Percentiles rank a stretch among this genome's conserved stretches.
Conservation (phyloP, 2,888 invertebrate species). For the Apodemia mormo region DNA sequence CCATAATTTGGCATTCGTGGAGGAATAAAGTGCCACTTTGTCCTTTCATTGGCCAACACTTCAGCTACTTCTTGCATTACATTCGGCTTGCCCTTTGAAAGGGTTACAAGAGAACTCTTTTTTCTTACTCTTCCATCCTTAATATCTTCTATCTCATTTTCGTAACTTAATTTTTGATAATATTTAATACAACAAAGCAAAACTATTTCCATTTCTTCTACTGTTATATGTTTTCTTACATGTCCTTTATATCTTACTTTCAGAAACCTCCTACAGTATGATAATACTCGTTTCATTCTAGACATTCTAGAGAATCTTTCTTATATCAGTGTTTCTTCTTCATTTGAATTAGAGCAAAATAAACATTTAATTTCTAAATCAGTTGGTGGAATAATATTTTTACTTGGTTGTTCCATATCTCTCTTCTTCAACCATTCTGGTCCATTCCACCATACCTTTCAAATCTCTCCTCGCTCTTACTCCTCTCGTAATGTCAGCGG, state of each 20-base stretch:
- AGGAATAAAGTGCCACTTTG: not conserved
- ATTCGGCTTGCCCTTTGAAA: conserved; percentile 16
- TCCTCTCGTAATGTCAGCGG: conserved; percentile 32
- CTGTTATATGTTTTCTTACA: conserved; percentile 10
- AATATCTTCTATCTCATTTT: conserved; percentile 27
- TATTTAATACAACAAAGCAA: too few species aligned
- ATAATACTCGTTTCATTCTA: conserved; percentile 30
- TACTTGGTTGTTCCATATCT: not conserved
- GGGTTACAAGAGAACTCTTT: conserved; percentile 20
- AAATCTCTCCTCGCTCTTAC: conserved; percentile 19
- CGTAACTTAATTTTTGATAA: conserved; percentile 24
- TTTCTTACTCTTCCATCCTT: conserved; percentile 14
- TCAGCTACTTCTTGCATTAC: not conserved
- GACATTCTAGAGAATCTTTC: conserved; percentile 30
- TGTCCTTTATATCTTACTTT: conserved; percentile 16
- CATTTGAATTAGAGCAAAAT: not conserved
- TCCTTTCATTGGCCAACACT: not conserved
- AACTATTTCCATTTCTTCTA: conserved; percentile 8
- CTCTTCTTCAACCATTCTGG: conserved; percentile 25
- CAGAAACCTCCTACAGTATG: conserved; percentile 29
- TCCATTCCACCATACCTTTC: conserved; percentile 27
- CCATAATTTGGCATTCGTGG: not conserved
- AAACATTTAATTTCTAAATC: conserved; percentile 17
- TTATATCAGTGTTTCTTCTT: conserved; percentile 21
- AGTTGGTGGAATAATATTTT: not conserved